These are phyloP conservation scores for Notothenia rossii DNA, from an alignment of 2,113 vertebrate species.

Conservation along the genomic window DNA sequence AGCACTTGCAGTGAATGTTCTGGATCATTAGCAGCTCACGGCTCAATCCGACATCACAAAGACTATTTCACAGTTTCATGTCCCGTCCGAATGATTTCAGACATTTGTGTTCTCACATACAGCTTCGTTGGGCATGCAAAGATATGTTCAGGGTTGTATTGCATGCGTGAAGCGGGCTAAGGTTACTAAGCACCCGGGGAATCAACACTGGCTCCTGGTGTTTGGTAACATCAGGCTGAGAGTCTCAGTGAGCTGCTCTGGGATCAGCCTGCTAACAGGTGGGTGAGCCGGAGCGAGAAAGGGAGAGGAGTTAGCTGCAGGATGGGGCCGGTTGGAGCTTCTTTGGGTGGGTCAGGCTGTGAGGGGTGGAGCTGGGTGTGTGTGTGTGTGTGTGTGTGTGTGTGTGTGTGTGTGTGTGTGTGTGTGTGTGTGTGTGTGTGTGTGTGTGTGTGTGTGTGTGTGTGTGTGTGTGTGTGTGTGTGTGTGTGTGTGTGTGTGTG, in stretches of 20 bases:
- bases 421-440: constrained; percentile 9
- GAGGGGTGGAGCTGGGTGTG: constrained; percentile 33
- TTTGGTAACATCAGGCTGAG: constrained; percentile 37
- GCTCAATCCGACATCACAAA: too few relatives aligned
- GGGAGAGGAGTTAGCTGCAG: constrained; percentile 9
- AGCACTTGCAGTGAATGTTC: too few relatives aligned
- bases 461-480: constrained; percentile 22
- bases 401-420: constrained; percentile 21
- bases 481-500: too few relatives aligned
- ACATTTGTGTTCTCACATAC: too few relatives aligned
- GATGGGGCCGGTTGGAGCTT: constrained; percentile 33
- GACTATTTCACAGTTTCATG: too few relatives aligned
- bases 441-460: constrained; percentile 30
- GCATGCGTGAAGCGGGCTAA: too few relatives aligned
- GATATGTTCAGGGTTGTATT: neutral
- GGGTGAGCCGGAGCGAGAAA: constrained; percentile 31
- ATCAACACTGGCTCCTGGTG: constrained; percentile 33
- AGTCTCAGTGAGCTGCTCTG: constrained; percentile 1
- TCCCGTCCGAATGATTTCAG: too few relatives aligned
- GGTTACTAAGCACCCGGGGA: constrained; percentile 33
- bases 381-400: constrained; percentile 33
- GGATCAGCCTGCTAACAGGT: constrained; percentile 60
- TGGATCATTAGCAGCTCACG: too few relatives aligned
- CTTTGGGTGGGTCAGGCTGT: constrained; percentile 38
- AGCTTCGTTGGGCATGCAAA: too few relatives aligned